A percentile compares a stretch with the other conserved stretches of the same genome.
Conservation (phyloP, 2,113 vertebrate genomes). For the Macquaria ambigua region DNA sequence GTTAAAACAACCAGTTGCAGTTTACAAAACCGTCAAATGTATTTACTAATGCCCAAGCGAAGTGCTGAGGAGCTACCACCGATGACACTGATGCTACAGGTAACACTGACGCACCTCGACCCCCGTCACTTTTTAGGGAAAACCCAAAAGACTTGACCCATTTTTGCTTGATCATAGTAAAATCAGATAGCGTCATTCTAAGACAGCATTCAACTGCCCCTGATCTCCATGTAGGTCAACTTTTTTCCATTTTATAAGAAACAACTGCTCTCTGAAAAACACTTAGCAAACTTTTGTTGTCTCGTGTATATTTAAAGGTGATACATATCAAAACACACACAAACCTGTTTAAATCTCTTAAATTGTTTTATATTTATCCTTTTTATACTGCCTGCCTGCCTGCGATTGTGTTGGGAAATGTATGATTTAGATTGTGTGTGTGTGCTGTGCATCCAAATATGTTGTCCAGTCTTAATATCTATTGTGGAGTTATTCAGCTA, state of each 20-base stretch:
- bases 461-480: background rate
- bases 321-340: no score
- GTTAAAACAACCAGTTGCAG: background rate
- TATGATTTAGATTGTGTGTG: background rate
- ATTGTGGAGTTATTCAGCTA: background rate
- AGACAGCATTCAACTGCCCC: background rate
- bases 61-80: background rate
- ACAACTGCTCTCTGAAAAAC: background rate
- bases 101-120: background rate
- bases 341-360: no score
- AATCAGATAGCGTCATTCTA: constrained; percentile 27
- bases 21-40: no score
- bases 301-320: background rate
- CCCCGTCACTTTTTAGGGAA: constrained; percentile 2
- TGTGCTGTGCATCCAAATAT: background rate
- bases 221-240: constrained; percentile 47
- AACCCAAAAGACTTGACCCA: constrained; percentile 42
- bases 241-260: constrained; percentile 16
- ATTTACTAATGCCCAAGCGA: background rate
- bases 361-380: no score
- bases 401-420: background rate
- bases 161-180: constrained; percentile 25
- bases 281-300: background rate
- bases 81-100: background rate
- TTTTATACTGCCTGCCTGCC: no score